Percentiles rank a stretch among this genome's conserved stretches.
Conservation (phyloP, 92 coral and sea anemone genomes). For the Bergia sp. region DNA sequence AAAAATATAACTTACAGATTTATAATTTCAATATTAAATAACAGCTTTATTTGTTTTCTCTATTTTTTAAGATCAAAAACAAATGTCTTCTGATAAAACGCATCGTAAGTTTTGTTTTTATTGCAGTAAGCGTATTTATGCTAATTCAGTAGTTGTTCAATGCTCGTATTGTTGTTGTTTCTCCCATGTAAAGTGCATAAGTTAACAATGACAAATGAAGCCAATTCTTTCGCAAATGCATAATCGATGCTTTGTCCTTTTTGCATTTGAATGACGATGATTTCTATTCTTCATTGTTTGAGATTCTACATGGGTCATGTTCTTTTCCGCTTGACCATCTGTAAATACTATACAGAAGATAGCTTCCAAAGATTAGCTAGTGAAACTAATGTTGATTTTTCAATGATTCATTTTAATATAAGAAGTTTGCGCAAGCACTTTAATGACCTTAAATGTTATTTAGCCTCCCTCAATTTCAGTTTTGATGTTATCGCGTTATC, state of each 20-base stretch:
- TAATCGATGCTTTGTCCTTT: constrained; percentile 27
- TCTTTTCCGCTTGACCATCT: constrained; percentile 18
- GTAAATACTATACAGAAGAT: constrained; percentile 19
- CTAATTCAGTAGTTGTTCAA: constrained; percentile 19
- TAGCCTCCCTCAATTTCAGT: constrained; percentile 24
- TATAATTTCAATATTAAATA: background rate
- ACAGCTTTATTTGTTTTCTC: background rate
- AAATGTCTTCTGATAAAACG: constrained; percentile 22
- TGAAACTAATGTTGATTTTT: constrained; percentile 19
- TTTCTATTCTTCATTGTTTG: constrained; percentile 27
- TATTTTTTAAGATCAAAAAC: background rate
- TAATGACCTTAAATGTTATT: background rate
- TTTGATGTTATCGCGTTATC: constrained; percentile 28
- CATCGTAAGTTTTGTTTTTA: constrained; percentile 23
- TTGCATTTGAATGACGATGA: constrained; percentile 36
- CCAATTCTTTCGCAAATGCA: constrained; percentile 16
- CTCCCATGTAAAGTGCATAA: constrained; percentile 31
- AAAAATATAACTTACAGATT: constrained; percentile 11
- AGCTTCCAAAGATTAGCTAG: constrained; percentile 11
- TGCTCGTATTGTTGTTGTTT: constrained; percentile 31
- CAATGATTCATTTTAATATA: constrained; percentile 22
- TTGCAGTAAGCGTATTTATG: constrained; percentile 27
- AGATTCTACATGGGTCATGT: constrained; percentile 22
- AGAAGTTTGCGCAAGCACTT: constrained; percentile 19
- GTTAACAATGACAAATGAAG: constrained; percentile 16